Base-by-base conservation (phyloP, 2,888 invertebrate genomes). In the Pedicia rivosa region DNA sequence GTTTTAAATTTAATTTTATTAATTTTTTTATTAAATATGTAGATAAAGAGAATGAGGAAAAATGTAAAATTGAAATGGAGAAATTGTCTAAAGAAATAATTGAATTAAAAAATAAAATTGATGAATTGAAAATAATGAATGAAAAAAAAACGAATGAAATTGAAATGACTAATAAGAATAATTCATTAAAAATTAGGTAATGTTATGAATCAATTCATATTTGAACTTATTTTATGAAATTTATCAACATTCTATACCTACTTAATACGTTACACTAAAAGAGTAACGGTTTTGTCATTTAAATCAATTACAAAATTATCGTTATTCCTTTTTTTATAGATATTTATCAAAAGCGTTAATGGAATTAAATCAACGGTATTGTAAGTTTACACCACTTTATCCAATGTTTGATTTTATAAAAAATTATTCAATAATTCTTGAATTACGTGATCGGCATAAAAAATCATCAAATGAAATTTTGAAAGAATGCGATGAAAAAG, bases 371-470 rank as follows among this genome's bases (percentile, higher is more conserved):
- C 51, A 55, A 37, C 59, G 61, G 48, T 61, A 57, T 46, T 53
- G 54, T 46, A 56, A 59, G 47, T 61, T 54, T 36, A 60, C 60
- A 22, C 61, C 61, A 2, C 40, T 61, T 29, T 52, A 61, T 48
- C 53, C 55, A 46, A 50, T 61, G 2, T 52, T 48, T 15, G 57
- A 61, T 40, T 62, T 59, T 43, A 50, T 43, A 2, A 36, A 40
- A 20, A n/a, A n/a, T n/a, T n/a, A n/a, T n/a, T n/a, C n/a, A n/a
- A n/a, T n/a, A n/a, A n/a, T n/a, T n/a, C n/a, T n/a, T n/a, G n/a
- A n/a, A n/a, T n/a, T n/a, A n/a, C n/a, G n/a, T n/a, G n/a, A n/a
- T n/a, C n/a, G n/a, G n/a, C n/a, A n/a, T n/a, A n/a, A n/a, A n/a
- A n/a, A n/a, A n/a, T n/a, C n/a, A n/a, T n/a, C n/a, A n/a, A n/a